A percentile compares a stretch with the other conserved stretches of the same genome.
phyloP scores from a whole-genome alignment of 2,888 invertebrate species.

The Julus scanicus region DNA sequence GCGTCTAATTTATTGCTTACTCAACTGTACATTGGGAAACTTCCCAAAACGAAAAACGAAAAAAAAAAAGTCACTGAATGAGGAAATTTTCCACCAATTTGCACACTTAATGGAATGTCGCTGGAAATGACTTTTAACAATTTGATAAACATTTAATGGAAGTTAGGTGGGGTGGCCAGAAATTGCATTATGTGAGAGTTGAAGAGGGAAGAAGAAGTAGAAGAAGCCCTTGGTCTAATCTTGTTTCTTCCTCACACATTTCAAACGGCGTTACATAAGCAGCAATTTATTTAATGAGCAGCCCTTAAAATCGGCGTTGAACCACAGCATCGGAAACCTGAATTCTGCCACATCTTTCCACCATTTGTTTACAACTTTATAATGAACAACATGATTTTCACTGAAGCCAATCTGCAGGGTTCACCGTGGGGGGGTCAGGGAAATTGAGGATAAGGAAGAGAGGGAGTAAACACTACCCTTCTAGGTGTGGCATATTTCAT shows the following conservation, averaged over 20 bases:
- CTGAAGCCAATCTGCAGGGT: not conserved
- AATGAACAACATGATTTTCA: not conserved
- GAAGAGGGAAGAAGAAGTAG: not conserved
- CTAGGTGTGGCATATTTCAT: constrained; percentile 2
- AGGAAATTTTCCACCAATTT: constrained; percentile 36
- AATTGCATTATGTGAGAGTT: not conserved
- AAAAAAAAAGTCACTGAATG: not conserved
- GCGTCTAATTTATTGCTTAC: constrained; percentile 27
- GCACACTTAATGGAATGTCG: constrained; percentile 25
- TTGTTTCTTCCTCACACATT: not conserved
- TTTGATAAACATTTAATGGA: not conserved
- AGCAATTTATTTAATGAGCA: constrained; percentile 10
- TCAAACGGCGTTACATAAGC: not conserved
- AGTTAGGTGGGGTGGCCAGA: not conserved
- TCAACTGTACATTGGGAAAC: not conserved
- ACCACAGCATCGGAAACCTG: not conserved
- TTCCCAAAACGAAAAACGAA: not conserved
- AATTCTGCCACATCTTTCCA: not conserved
- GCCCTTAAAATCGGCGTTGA: constrained; percentile 10
- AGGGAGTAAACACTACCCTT: not conserved
- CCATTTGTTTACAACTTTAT: constrained; percentile 15
- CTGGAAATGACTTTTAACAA: constrained; percentile 30
- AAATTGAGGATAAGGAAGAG: not conserved
- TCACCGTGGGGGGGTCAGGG: not conserved
- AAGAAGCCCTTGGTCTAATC: not conserved